Base-by-base conservation (phyloP, 2,113 vertebrate species). In the Chroicocephalus ridibundus region DNA sequence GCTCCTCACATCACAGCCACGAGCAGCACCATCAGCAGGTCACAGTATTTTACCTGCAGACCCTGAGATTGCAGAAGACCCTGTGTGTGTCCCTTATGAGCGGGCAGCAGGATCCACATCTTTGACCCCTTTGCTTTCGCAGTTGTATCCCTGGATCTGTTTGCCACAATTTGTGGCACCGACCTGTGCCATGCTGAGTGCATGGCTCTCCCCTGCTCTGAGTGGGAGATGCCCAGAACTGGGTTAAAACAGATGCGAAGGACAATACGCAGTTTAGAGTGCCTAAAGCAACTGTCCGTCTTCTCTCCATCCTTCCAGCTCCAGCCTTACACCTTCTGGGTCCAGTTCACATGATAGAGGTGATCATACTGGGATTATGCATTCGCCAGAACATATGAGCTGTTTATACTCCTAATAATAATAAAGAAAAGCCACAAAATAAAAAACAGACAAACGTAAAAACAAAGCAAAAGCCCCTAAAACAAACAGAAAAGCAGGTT, bases 21-120 rank as follows among this genome's bases (percentile, higher is more conserved):
- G 31, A 68, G 27, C 16, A 47, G 25, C 26, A 57, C 36, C 52
- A 47, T 21, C 36, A 72, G 21, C 47, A 77, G 44, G 69, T 49
- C 49, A 74, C 19, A 32, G 4, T 6, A 42, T 60, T 88, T 70
- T 10, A 49, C 26, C 70, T 74, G 36, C 9, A 82, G 36, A 69
- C 24, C 11, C 9, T 11, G 61, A 57, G 3, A 8, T 11, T 71
- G 38, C 46, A 60, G 38, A 27, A 86, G n/a, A n/a, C 54, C 21
- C 16, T 21, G 15, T 21, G 51, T 6, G 0, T 8, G 22, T 38
- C 46, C 24, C 11, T 61, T 66, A 31, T 0, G 2, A 62, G 7
- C 3, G 1, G 27, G 55, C 27, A 84, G 25, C 32, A 51, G 36
- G 20, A 69, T 25, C 7, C 55, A 26, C 26, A 13, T 75, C 75